These are phyloP conservation scores for Gryon sp. DNA, from an alignment of 1,140 invertebrate species.

Conservation along the genomic window DNA sequence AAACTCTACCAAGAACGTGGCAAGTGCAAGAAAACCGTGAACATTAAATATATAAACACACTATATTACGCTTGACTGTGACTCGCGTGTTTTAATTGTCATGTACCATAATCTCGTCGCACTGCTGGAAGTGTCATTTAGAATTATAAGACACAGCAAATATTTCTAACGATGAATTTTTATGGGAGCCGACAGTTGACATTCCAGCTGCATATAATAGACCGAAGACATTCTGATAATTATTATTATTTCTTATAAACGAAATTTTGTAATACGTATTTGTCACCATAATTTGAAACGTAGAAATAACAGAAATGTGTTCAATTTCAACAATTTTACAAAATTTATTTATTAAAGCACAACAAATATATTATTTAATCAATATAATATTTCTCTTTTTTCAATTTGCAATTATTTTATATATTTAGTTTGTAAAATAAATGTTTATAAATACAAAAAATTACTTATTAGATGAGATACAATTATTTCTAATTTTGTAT, in stretches of 20 bases:
- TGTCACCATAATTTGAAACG: too few species aligned
- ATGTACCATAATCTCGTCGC: slow-evolving; percentile 42
- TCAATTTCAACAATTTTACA: too few species aligned
- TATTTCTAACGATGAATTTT: slow-evolving; percentile 29
- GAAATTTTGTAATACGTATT: too few species aligned
- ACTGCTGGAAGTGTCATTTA: slow-evolving; percentile 38
- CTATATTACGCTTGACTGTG: slow-evolving; percentile 22
- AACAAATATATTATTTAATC: too few species aligned
- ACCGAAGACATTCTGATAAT: slow-evolving; percentile 2
- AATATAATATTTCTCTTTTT: too few species aligned
- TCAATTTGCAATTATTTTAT: too few species aligned
- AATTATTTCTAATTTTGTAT: too few species aligned
- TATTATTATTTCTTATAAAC: neutral
- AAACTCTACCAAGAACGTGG: slow-evolving; percentile 26
- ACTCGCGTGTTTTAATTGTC: slow-evolving; percentile 44
- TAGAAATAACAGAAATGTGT: too few species aligned
- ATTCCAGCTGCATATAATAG: slow-evolving; percentile 20
- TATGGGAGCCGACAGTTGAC: slow-evolving; percentile 1
- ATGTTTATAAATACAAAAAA: too few species aligned
- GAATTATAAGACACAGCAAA: slow-evolving; percentile 24
- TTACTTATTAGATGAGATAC: too few species aligned
- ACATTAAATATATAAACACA: slow-evolving; percentile 22
- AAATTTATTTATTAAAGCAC: too few species aligned
- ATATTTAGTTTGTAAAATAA: too few species aligned
- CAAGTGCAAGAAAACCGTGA: slow-evolving; percentile 9